Percentiles rank a stretch among this genome's conserved stretches.
phyloP scores from a whole-genome alignment of 2,888 invertebrate genomes.

The Elegia similella region DNA sequence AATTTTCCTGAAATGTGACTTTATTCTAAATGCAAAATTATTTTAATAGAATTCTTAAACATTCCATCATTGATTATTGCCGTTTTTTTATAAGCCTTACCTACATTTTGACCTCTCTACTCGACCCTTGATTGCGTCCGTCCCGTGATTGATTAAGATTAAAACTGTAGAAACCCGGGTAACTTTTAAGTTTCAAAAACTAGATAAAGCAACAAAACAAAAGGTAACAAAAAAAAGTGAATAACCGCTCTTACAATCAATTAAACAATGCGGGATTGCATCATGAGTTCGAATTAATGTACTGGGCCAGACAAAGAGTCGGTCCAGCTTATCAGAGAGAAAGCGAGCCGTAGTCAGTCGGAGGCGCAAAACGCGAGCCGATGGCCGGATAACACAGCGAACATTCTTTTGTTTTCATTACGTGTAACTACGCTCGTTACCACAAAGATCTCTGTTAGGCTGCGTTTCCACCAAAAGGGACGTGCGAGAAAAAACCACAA shows the following conservation, averaged over 20 bases:
- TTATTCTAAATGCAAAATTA: too few relatives aligned
- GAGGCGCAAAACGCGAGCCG: conserved; percentile 46
- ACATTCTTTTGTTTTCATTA: conserved; percentile 70
- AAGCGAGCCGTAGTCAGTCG: conserved; percentile 48
- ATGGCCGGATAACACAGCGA: conserved; percentile 46
- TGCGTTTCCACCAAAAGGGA: too few relatives aligned
- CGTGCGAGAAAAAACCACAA: too few relatives aligned
- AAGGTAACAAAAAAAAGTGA: conserved; percentile 49
- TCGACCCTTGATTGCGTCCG: neutral
- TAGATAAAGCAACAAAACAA: conserved; percentile 33
- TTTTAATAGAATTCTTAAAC: too few relatives aligned
- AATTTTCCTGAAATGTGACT: too few relatives aligned
- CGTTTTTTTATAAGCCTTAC: too few relatives aligned
- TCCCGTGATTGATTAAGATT: neutral
- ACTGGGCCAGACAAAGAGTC: conserved; percentile 62
- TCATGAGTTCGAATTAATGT: conserved; percentile 67
- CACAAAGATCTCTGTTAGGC: conserved; percentile 49
- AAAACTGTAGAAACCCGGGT: neutral
- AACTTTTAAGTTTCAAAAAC: conserved; percentile 5
- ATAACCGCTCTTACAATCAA: conserved; percentile 59
- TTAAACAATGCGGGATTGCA: conserved; percentile 66
- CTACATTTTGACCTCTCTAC: neutral
- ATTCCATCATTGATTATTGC: too few relatives aligned
- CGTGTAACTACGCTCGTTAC: conserved; percentile 60
- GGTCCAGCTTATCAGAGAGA: conserved; percentile 65